These are phyloP conservation scores for Ailurus styani DNA, from an alignment of 2,113 vertebrate species.

Conservation along the genomic window DNA sequence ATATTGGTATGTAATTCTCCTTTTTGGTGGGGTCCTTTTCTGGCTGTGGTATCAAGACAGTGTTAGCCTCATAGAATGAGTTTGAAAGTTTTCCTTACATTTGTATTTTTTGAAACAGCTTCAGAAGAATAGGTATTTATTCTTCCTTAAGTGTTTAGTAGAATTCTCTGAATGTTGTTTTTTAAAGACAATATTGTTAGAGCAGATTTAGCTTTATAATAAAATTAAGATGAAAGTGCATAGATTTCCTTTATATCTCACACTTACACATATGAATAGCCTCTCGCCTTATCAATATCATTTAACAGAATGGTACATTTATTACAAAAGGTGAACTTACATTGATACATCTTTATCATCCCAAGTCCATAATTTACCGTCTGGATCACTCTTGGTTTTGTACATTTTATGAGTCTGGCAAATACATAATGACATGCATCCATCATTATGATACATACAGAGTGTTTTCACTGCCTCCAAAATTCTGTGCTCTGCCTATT, in stretches of 20 bases:
- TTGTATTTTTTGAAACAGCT: no score
- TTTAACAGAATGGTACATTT: not conserved
- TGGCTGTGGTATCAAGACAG: no score
- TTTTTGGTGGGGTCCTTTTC: no score
- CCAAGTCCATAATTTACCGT: not conserved
- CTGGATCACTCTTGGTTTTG: not conserved
- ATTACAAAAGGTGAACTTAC: not conserved
- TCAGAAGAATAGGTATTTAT: no score
- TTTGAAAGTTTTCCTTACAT: no score
- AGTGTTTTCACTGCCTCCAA: not conserved
- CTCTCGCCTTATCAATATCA: not conserved
- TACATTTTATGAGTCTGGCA: not conserved
- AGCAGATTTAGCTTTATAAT: not conserved
- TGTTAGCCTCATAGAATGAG: no score
- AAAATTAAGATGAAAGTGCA: not conserved
- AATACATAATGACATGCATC: not conserved
- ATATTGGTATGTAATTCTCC: no score
- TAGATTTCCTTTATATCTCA: not conserved
- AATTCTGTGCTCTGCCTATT: not conserved
- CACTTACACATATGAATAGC: not conserved
- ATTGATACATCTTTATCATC: not conserved
- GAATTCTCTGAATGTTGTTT: no score
- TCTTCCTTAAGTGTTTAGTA: no score
- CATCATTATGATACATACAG: not conserved
- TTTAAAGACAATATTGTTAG: not conserved